A percentile compares a stretch with the other conserved stretches of the same genome.
These are phyloP conservation scores for Gambusia affinis DNA, from an alignment of 2,113 vertebrate genomes.

Conservation along the genomic window DNA sequence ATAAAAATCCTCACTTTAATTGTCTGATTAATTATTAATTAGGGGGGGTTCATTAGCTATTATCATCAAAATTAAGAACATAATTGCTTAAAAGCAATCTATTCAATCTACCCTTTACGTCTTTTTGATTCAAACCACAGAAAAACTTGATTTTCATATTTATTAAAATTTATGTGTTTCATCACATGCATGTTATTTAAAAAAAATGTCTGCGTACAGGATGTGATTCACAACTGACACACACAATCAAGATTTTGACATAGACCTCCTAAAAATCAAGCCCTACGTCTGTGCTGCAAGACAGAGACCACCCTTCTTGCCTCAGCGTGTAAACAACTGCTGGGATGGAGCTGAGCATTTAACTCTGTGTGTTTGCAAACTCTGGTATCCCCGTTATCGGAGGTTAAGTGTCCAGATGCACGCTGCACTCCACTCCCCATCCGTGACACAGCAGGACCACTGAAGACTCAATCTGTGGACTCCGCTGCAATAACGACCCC, in stretches of 20 bases:
- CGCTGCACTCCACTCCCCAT: conserved; percentile 25
- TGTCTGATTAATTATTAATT: not conserved
- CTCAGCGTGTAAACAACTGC: too few species aligned
- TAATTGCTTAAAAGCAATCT: not conserved
- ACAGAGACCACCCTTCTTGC: not conserved
- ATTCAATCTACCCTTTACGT: too few species aligned
- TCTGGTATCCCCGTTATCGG: conserved; percentile 9
- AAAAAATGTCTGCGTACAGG: too few species aligned
- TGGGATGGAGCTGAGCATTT: not conserved
- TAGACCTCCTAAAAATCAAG: not conserved
- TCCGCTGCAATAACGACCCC: conserved; percentile 31
- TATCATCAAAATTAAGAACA: not conserved
- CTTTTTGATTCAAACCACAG: too few species aligned
- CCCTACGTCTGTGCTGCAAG: not conserved
- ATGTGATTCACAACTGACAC: not conserved
- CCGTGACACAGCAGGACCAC: conserved; percentile 36
- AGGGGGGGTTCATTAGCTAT: not conserved
- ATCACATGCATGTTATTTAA: not conserved
- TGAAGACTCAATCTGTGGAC: conserved; percentile 42
- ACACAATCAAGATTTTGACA: not conserved
- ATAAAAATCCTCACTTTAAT: not conserved
- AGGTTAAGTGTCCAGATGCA: conserved; percentile 53
- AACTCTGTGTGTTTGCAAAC: conserved; percentile 6
- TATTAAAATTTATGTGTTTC: not conserved
- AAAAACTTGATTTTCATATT: not conserved